A percentile compares a stretch with the other conserved stretches of the same genome.
Evolutionary conservation across 2,797 vertebrate species (phyloP).

Genomic region (Microchirus variegatus): DNA sequence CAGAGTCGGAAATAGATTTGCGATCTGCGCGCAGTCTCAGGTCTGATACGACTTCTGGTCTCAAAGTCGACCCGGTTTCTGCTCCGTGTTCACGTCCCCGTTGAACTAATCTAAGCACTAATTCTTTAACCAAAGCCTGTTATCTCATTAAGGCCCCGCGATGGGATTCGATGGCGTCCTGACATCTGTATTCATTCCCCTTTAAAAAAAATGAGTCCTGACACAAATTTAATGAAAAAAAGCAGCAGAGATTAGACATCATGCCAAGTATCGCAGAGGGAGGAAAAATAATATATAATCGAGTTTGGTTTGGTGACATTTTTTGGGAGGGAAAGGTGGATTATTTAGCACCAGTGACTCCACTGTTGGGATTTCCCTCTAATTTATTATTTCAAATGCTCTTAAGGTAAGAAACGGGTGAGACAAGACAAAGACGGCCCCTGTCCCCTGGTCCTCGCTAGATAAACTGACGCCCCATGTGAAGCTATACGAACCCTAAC

Average conservation of each 20-base stretch:
- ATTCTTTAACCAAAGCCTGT: constrained; percentile 85
- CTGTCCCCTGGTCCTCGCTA: constrained; percentile 32
- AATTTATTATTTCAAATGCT: constrained; percentile 16
- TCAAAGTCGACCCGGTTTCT: constrained; percentile 51
- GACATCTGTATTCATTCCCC: constrained; percentile 83
- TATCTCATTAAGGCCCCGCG: constrained; percentile 81
- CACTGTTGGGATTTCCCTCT: constrained; percentile 6
- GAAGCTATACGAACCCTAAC: constrained; percentile 54
- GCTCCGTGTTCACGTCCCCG: constrained; percentile 47
- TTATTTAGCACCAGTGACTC: constrained; percentile 41
- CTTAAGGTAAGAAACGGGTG: constrained; percentile 29
- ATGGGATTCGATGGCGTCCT: constrained; percentile 82
- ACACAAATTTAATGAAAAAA: constrained; percentile 81
- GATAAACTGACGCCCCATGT: constrained; percentile 48
- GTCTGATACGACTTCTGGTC: constrained; percentile 70
- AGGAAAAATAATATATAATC: constrained; percentile 45
- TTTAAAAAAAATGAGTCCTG: constrained; percentile 82
- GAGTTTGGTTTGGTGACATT: constrained; percentile 63
- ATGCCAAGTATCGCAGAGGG: constrained; percentile 61
- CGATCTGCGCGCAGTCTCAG: constrained; percentile 77
- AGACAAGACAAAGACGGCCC: constrained; percentile 47
- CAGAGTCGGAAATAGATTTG: constrained; percentile 82
- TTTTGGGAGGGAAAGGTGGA: constrained; percentile 62
- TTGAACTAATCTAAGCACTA: constrained; percentile 51
- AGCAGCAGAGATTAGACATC: constrained; percentile 74